These are phyloP conservation scores for Nymphalis io DNA, from an alignment of 1,140 invertebrate genomes.

Conservation along the genomic window DNA sequence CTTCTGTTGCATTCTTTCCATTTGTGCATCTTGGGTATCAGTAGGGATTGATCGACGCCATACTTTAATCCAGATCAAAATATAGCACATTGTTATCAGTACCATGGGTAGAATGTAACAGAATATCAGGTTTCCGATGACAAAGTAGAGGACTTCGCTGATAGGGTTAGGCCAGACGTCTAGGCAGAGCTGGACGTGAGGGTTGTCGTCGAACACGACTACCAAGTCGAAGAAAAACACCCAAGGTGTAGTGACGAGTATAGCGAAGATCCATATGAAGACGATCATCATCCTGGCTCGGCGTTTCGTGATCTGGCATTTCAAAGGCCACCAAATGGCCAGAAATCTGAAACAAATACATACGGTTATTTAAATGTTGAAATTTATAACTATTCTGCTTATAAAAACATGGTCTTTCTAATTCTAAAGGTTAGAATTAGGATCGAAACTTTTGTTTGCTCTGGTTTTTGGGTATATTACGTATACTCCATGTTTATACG, in stretches of 20 bases:
- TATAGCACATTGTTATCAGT: slow-evolving; percentile 95
- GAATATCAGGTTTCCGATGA: slow-evolving; percentile 93
- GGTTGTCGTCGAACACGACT: slow-evolving; percentile 86
- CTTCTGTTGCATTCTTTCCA: slow-evolving; percentile 95
- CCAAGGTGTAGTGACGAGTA: slow-evolving; percentile 93
- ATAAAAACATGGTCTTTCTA: too few relatives aligned
- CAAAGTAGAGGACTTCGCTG: slow-evolving; percentile 91
- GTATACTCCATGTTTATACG: background rate
- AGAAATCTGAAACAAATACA: slow-evolving; percentile 90
- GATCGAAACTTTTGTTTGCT: background rate
- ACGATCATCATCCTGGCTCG: slow-evolving; percentile 92
- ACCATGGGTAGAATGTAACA: slow-evolving; percentile 97
- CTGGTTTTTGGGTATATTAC: background rate
- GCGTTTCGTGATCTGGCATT: slow-evolving; percentile 93
- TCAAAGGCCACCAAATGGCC: slow-evolving; percentile 96
- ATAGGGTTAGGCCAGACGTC: slow-evolving; percentile 92
- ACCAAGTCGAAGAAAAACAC: slow-evolving; percentile 93
- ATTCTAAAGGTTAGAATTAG: background rate
- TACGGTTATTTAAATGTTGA: background rate
- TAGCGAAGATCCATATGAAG: slow-evolving; percentile 94
- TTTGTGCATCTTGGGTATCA: slow-evolving; percentile 94
- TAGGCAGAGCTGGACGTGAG: slow-evolving; percentile 87
- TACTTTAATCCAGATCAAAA: slow-evolving; percentile 95
- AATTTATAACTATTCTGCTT: too few relatives aligned
- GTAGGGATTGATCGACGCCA: slow-evolving; percentile 93